A percentile compares a stretch with the other conserved stretches of the same genome.
phyloP scores from a whole-genome alignment of 2,888 invertebrate species.

The Phaonia tiefii region DNA sequence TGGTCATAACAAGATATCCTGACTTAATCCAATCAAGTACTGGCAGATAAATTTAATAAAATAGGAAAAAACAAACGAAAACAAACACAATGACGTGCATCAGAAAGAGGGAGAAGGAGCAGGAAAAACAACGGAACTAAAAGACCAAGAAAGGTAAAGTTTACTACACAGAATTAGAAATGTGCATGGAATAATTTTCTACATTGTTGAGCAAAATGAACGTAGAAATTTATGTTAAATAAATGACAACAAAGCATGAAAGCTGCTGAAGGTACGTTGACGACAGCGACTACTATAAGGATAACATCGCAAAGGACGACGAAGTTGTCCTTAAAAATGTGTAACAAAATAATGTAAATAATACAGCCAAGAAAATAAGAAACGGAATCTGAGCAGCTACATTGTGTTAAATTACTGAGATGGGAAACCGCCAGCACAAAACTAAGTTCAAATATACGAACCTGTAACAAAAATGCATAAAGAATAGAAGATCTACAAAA shows the following conservation, averaged over 20 bases:
- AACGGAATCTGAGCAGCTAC: conserved; percentile 16
- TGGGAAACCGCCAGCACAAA: conserved; percentile 2
- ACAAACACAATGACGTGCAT: conserved; percentile 34
- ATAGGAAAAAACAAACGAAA: conserved; percentile 38
- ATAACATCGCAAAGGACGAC: neutral
- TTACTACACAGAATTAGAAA: conserved; percentile 49
- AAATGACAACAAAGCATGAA: conserved; percentile 59
- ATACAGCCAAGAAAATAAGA: conserved; percentile 6
- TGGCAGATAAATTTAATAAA: conserved; percentile 64
- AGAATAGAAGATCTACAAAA: too few species aligned
- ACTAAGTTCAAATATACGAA: too few species aligned
- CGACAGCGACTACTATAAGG: neutral
- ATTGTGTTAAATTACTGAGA: conserved; percentile 4
- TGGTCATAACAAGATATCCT: conserved; percentile 60
- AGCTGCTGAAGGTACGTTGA: conserved; percentile 20
- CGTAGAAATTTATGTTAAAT: conserved; percentile 58
- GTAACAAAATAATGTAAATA: conserved; percentile 39
- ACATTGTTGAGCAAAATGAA: conserved; percentile 58
- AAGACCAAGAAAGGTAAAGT: conserved; percentile 48
- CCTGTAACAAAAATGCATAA: too few species aligned
- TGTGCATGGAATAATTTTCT: conserved; percentile 60
- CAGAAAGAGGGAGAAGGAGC: neutral
- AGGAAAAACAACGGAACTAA: neutral
- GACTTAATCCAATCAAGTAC: conserved; percentile 65
- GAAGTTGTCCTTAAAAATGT: neutral